These are phyloP conservation scores for Cremastinae sp. DNA, from an alignment of 2,888 invertebrate genomes.

Conservation along the genomic window DNA sequence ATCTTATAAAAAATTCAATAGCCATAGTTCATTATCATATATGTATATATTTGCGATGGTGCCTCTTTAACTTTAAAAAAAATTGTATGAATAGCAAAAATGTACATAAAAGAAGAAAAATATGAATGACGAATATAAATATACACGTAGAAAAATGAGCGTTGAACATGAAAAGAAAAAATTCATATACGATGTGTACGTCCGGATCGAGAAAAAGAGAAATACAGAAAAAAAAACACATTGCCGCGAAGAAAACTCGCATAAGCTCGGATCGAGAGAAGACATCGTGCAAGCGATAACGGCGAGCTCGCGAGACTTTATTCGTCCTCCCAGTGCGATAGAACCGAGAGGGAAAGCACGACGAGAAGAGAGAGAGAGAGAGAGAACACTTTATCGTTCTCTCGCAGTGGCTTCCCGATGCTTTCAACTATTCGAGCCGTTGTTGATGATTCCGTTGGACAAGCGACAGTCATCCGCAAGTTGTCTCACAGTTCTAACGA, in stretches of 20 bases:
- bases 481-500: background rate
- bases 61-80: too few relatives aligned
- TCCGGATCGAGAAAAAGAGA: slow-evolving; percentile 15
- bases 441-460: slow-evolving; percentile 28
- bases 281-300: slow-evolving; percentile 47
- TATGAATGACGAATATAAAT: too few relatives aligned
- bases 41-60: too few relatives aligned
- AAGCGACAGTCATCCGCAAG: slow-evolving; percentile 15
- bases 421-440: slow-evolving; percentile 14
- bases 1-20: too few relatives aligned
- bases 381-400: slow-evolving; percentile 37
- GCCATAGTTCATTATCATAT: too few relatives aligned
- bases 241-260: slow-evolving; percentile 13
- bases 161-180: too few relatives aligned
- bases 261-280: slow-evolving; percentile 21
- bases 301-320: slow-evolving; percentile 23
- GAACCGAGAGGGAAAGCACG: background rate
- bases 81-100: too few relatives aligned
- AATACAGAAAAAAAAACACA: slow-evolving; percentile 6
- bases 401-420: slow-evolving; percentile 20
- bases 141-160: too few relatives aligned
- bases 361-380: slow-evolving; percentile 7
- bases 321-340: slow-evolving; percentile 40
- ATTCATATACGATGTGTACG: too few relatives aligned
- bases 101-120: too few relatives aligned